Base-by-base conservation (phyloP, 2,113 vertebrate species). In the Maccullochella peelii region DNA sequence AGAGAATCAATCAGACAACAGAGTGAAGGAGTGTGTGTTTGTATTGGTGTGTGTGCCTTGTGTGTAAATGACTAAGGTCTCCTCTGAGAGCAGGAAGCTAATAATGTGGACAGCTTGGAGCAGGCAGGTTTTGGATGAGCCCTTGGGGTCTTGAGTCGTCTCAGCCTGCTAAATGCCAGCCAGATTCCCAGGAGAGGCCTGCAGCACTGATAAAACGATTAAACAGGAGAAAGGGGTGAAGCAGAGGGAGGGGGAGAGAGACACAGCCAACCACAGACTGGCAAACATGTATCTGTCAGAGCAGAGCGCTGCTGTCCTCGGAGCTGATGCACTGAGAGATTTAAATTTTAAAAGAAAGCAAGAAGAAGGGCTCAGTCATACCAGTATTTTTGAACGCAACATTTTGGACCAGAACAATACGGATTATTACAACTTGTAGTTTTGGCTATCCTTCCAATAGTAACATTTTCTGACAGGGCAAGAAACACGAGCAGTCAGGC, bases 81-180 rank as follows among this genome's bases (percentile, higher is more conserved):
- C 82, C 82, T 71, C 54, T 67, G 69, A 88, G 82, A 82, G 65
- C 79, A 55, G 52, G 47, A 10, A 74, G 70, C 70, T 82, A 88
- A 85, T 85, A 85, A 79, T 40, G 75, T 76, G 82, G 86, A 85
- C 86, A 85, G 79, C 83, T 88, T 88, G 79, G 83, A 85, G 86
- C 71, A 40, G 59, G 71, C 83, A 76, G 82, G 75, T 85, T 88
- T 88, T 85, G 83, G 86, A 88, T 76, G 82, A 82, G 79, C 79
- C 82, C 74, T 79, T 70, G 74, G 63, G 82, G 82, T 85, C 57
- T 70, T 50, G 73, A 78, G 78, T 74, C n/a, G 40, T 77, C 79
- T 88, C 82, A 79, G 79, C 23, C 75, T 82, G 59, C 58, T 85
- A 82, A 85, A 88, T 75, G 70, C 83, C 83, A 85, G 59, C 70